Percentiles rank a stretch among this genome's conserved stretches.
Conservation (phyloP, 2,797 vertebrate species). For the Brachyalestes nurse region DNA sequence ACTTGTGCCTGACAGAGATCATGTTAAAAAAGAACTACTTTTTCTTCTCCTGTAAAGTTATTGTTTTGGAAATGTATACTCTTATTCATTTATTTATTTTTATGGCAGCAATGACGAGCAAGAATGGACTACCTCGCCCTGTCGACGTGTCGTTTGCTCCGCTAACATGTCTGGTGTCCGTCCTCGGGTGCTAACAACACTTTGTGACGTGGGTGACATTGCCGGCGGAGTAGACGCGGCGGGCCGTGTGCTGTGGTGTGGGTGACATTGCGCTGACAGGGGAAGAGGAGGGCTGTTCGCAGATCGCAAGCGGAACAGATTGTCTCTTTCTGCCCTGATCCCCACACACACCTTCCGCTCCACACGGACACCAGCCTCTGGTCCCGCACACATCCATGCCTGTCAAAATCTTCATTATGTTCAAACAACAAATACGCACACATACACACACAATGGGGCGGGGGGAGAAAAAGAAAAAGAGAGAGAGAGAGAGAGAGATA, state of each 20-base stretch:
- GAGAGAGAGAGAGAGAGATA: too few species aligned
- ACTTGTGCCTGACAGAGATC: too few species aligned
- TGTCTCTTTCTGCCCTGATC: conserved; percentile 57
- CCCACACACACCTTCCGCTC: conserved; percentile 25
- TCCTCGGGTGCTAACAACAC: conserved; percentile 38
- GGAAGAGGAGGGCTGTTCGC: conserved; percentile 49
- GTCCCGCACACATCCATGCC: conserved; percentile 39
- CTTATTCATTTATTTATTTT: not conserved
- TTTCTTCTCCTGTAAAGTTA: not conserved
- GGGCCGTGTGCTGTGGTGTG: conserved; percentile 33
- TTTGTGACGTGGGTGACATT: conserved; percentile 47
- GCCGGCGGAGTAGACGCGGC: conserved; percentile 41
- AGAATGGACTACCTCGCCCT: conserved; percentile 34
- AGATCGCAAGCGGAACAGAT: conserved; percentile 58
- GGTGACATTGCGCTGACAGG: conserved; percentile 31
- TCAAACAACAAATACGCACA: not conserved
- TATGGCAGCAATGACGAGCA: conserved; percentile 1
- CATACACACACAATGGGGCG: not conserved
- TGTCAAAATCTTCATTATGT: conserved; percentile 59
- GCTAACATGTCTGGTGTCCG: conserved; percentile 41
- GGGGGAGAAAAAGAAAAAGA: not conserved
- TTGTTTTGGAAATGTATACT: not conserved
- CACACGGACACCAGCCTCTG: conserved; percentile 14
- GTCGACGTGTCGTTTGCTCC: conserved; percentile 31
- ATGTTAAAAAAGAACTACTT: not conserved